Evolutionary conservation across 2,113 vertebrate genomes (phyloP).

Genomic region (Phaethon lepturus): DNA sequence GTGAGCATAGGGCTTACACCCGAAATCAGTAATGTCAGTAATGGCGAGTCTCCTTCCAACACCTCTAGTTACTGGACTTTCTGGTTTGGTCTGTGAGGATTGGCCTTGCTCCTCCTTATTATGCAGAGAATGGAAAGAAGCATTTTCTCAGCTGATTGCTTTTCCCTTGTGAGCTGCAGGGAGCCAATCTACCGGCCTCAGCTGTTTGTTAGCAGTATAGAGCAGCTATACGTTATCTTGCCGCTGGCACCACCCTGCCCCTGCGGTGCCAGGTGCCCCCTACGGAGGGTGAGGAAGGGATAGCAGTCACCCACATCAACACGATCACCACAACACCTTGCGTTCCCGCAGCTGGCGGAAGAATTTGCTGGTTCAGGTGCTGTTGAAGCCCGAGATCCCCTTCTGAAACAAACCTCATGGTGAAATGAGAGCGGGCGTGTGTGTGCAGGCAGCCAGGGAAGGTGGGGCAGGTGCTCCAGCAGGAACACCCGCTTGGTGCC

Average conservation of each 20-base stretch:
- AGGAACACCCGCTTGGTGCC: not conserved
- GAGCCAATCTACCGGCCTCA: fast-evolving
- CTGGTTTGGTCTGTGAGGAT: not conserved
- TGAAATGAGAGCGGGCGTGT: not conserved
- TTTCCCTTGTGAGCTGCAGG: not conserved
- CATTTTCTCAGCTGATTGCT: not conserved
- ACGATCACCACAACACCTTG: not conserved
- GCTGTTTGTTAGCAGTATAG: not conserved
- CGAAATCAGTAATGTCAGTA: not conserved
- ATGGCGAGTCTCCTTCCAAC: not conserved
- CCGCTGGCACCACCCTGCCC: not conserved
- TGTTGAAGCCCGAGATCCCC: not conserved
- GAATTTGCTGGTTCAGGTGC: not conserved
- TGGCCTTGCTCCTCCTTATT: not conserved
- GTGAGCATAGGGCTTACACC: not conserved
- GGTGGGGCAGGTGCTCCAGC: not conserved
- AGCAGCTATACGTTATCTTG: not conserved
- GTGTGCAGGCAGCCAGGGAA: not conserved
- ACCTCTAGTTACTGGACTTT: not conserved
- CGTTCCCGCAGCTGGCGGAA: not conserved
- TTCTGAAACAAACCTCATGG: not conserved
- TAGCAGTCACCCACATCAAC: not conserved
- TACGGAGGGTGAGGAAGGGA: not conserved
- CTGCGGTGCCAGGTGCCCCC: not conserved
- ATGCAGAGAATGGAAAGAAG: not conserved